Evolutionary conservation across 2,113 vertebrate species (phyloP).

Genomic region (Corydoras sp.): DNA sequence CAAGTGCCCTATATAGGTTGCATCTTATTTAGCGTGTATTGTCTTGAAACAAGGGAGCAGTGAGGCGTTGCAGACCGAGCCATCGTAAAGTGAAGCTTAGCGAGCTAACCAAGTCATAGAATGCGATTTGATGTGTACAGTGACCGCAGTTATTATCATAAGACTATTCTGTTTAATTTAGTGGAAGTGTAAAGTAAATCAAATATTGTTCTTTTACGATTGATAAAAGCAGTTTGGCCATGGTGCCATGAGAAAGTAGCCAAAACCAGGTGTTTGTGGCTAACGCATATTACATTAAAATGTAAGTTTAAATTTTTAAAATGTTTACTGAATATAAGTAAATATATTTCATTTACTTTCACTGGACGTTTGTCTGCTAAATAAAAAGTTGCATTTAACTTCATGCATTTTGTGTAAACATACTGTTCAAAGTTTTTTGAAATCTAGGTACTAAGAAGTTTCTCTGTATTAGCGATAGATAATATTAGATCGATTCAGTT

Average conservation of each 20-base stretch:
- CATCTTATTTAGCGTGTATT: not conserved
- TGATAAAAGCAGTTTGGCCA: not conserved
- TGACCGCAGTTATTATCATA: not conserved
- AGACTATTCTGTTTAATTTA: not conserved
- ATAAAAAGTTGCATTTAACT: too few relatives aligned
- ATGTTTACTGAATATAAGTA: not conserved
- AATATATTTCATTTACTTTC: too few relatives aligned
- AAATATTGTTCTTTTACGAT: not conserved
- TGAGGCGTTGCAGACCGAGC: not conserved
- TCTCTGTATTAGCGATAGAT: too few relatives aligned
- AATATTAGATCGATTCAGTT: too few relatives aligned
- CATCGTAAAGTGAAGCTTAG: not conserved
- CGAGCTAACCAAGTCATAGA: not conserved
- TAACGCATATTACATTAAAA: too few relatives aligned
- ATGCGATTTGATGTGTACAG: not conserved
- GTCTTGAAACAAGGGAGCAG: not conserved
- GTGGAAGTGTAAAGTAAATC: not conserved
- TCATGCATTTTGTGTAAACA: too few relatives aligned
- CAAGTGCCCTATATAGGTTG: not conserved
- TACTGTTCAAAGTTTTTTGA: too few relatives aligned
- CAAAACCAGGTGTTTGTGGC: not conserved
- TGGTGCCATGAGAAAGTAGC: not conserved
- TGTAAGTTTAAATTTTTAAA: too few relatives aligned
- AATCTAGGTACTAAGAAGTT: too few relatives aligned
- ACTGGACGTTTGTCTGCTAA: too few relatives aligned